phyloP scores from a whole-genome alignment of 1,140 invertebrate species.

The Penaeus indicus region DNA sequence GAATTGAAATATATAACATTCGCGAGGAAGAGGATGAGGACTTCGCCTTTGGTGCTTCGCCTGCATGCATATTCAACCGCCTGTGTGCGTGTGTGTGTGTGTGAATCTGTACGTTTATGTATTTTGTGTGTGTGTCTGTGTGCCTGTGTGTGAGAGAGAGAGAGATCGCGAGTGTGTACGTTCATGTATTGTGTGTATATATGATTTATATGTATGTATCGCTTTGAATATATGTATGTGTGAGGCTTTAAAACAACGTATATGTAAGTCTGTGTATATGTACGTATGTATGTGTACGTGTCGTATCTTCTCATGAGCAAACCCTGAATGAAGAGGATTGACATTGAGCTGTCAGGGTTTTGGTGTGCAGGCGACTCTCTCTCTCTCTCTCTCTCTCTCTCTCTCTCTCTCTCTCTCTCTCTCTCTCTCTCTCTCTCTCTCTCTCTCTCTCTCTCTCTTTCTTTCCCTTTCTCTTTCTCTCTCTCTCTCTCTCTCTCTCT shows the following conservation, averaged over 20 bases:
- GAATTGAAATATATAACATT: slow-evolving; percentile 59
- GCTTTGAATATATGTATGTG: too few relatives aligned
- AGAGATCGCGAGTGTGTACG: too few relatives aligned
- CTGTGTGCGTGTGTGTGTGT: slow-evolving; percentile 6
- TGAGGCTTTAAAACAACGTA: background rate
- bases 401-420: background rate
- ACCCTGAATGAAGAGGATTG: background rate
- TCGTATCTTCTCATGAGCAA: background rate
- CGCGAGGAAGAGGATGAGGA: slow-evolving; percentile 9
- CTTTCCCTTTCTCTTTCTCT: slow-evolving; percentile 16
- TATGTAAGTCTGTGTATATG: slow-evolving; percentile 15
- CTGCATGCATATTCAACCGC: slow-evolving; percentile 57
- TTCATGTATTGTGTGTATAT: too few relatives aligned
- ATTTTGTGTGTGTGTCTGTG: slow-evolving; percentile 10
- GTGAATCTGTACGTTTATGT: background rate
- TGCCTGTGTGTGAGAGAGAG: slow-evolving; percentile 17
- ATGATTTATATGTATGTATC: too few relatives aligned
- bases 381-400: background rate
- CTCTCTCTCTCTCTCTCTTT: slow-evolving; percentile 16
- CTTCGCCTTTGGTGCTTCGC: slow-evolving; percentile 32
- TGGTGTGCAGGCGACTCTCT: background rate
- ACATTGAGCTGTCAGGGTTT: too few relatives aligned
- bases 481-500: slow-evolving; percentile 29
- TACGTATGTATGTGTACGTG: slow-evolving; percentile 22
- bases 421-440: slow-evolving; percentile 14